Evolutionary conservation across 2,113 vertebrate species (phyloP), one percentile per base, ranked within the genome.

Genomic region (Entomyzon cyanotis): DNA sequence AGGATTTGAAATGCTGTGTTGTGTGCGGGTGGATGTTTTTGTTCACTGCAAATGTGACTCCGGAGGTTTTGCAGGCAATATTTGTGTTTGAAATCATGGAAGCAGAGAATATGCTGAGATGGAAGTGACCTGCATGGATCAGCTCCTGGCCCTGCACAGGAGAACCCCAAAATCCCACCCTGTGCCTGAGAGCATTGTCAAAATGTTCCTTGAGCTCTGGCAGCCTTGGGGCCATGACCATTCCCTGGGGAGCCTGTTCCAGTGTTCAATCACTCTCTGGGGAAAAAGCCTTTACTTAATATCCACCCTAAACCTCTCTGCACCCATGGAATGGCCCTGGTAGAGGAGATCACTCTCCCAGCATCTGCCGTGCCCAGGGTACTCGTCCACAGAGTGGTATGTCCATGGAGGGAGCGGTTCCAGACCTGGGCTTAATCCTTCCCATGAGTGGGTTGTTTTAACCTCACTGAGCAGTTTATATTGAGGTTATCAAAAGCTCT

Each of bases 1-100:
- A 97, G 91, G 92, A 88, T 95, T 89, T 84, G 74, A 85, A 93
- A 21, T 1, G 42, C 56, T 15, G 73, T 42, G 75, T 39, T 73
- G 53, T 7, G 2, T 31, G 78, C 12, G 3, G 64, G 58, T 37
- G 56, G 73, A 42, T 41, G 76, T 1, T 73, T 84, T 53, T 90
- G 68, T 52, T 94, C 79, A 2, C 58, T 39, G 68, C 67, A 59
- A 77, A 67, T 27, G 12, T 9, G 39, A 22, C 87, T 78, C 53
- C 2, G 78, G 92, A 87, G 87, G 53, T 27, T 88, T 92, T 4
- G 1, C 46, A 70, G 88, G 58, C 70, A 67, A 28, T 10, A 3
- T 16, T 59, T 20, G 35, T 71, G 81, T 65, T 64, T 73, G 70
- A 60, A 69, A 35, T 58, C 44, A 37, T 25, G 20, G 52, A 59